Conservation (phyloP, 2,797 vertebrate genomes). For the Bovichtus variegatus region DNA sequence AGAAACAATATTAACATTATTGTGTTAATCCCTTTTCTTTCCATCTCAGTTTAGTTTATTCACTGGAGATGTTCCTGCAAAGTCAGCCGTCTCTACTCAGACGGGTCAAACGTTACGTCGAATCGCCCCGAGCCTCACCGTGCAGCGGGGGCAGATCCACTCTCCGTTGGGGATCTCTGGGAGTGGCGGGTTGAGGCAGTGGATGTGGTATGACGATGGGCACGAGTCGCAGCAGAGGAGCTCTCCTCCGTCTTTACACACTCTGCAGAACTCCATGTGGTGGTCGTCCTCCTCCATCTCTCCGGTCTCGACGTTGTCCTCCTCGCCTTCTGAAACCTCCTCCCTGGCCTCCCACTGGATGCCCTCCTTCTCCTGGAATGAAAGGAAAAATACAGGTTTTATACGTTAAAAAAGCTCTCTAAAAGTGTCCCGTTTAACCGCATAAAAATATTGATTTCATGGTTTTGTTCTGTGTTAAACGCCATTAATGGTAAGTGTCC, state of each 20-base stretch:
- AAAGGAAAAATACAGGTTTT: background rate
- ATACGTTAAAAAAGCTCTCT: background rate
- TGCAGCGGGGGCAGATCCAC: slow-evolving; percentile 98
- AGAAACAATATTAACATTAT: background rate
- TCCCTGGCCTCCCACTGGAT: slow-evolving; percentile 99
- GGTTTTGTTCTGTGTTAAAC: too few relatives aligned
- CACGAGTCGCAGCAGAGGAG: slow-evolving; percentile 97
- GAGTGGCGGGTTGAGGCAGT: slow-evolving; percentile 96
- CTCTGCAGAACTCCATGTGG: slow-evolving; percentile 98
- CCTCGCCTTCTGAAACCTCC: slow-evolving; percentile 92
- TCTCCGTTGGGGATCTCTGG: slow-evolving; percentile 98
- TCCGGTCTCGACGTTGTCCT: slow-evolving; percentile 83
- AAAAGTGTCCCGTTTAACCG: background rate
- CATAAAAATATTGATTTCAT: background rate
- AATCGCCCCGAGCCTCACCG: slow-evolving; percentile 84
- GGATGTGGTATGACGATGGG: slow-evolving; percentile 98
- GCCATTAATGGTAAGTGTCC: too few relatives aligned
- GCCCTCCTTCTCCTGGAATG: slow-evolving; percentile 94
- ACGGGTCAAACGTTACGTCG: background rate
- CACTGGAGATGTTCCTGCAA: background rate
- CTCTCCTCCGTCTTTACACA: slow-evolving; percentile 98
- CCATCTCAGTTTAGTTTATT: background rate
- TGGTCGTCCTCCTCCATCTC: slow-evolving; percentile 95
- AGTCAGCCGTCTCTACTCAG: background rate
- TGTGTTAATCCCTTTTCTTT: background rate